Evolutionary conservation across 2,113 vertebrate species (phyloP), one percentile per base, ranked within the genome.

Genomic region (Zosterops japonicus): DNA sequence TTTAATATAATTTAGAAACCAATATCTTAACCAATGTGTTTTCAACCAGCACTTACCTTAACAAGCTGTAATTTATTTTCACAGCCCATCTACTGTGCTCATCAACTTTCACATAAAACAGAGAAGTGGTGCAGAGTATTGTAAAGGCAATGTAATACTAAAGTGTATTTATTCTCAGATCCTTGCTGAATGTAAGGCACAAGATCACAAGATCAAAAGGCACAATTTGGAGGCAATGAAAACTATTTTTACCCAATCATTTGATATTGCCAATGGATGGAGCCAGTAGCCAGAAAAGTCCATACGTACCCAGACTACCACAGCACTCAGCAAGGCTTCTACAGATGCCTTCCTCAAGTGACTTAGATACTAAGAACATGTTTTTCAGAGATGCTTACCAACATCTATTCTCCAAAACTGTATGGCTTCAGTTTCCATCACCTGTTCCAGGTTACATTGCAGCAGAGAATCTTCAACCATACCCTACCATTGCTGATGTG

Each of bases 261-360:
- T 52, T 72, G 41, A 35, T 23, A 33, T 49, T 60, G 24, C 27
- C 59, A 59, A 5, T 6, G 52, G 49, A 47, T 8, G 19, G 11
- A 83, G n/a, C 24, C 47, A 20, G 41, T 2, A 60, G n/a, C 36
- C 44, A 52, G 49, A 69, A 21, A 64, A 71, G 8, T 35, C 18
- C 1, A 1, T 2, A 24, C 3, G 1, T 4, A 50, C n/a, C 33
- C 60, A 29, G 44, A 29, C 39, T 12, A 71, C 21, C 41, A 28
- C 0, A 0, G 18, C 39, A 29, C 33, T 61, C 41, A 19, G 29
- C 24, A 21, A 76, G 28, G 31, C n/a, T 74, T 52, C 55, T 33
- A 14, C 23, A 72, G 31, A 68, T 4, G 6, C 15, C 23, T 53
- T 74, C n/a, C 31, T 70, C 28, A 50, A 60, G 50, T 24, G 18